Base-by-base conservation (phyloP, 2,888 invertebrate genomes). In the Stenotaenia linearis region DNA sequence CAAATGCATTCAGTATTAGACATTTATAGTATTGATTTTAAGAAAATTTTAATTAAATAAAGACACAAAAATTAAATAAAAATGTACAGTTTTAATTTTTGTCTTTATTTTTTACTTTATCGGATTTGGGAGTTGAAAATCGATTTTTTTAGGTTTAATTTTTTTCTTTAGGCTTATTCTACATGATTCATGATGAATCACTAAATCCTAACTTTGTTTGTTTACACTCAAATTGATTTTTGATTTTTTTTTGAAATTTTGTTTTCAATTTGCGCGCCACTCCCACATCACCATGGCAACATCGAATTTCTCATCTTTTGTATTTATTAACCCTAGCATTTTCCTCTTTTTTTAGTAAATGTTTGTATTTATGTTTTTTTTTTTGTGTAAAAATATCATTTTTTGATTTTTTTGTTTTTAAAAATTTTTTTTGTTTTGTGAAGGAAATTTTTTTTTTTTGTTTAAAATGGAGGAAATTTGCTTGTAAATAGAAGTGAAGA, bases 321-420 rank as follows among this genome's bases (percentile, higher is more conserved):
- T 56, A 56, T 56, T 56, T 56, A 56, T 56, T 56, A 56, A 56
- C 56, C 56, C 56, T 56, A n/a, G 56, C 56, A 56, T n/a, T 56
- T 56, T 56, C 56, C 56, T 56, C 56, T 5, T 1, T 56, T 56
- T 5, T 15, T 56, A 37, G 1, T 37, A 2, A 37, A 37, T 12
- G 15, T 9, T 12, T 9, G 1, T 12, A 37, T 37, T 37, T 37
- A 9, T 12, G 9, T 6, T 35, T 35, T 6, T 35, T 37, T 12
- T 12, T 37, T 37, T 37, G 9, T 37, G n/a, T n/a, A n/a, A n/a
- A n/a, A 37, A 37, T 12, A 12, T 37, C 4, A 32, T 6, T 32
- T 32, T 9, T 37, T 9, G 15, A 37, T 6, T 37, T 37, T 3
- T 37, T 5, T 37, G 9, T 9, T 37, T 37, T 37, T 37, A 5